Conservation (phyloP, 2,113 vertebrate genomes). For the Osmerus eperlanus region DNA sequence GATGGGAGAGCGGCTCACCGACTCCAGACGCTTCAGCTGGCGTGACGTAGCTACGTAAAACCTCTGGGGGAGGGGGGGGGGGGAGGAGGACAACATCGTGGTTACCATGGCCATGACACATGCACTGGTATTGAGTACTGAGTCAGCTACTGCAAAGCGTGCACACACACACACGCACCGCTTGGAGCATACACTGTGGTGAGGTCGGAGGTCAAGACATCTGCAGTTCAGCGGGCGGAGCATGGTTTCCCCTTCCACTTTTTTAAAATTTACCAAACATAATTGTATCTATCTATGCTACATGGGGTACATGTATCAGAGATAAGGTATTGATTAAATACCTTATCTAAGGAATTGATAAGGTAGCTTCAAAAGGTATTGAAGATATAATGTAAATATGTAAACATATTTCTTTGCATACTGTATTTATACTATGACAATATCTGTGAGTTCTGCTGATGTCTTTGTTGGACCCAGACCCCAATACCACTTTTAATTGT, state of each 20-base stretch:
- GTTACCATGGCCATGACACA: slow-evolving; percentile 29
- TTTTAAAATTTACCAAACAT: too few species aligned
- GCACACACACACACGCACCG: slow-evolving; percentile 7
- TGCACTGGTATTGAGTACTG: slow-evolving; percentile 15
- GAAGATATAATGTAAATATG: too few species aligned
- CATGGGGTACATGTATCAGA: too few species aligned
- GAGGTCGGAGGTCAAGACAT: slow-evolving; percentile 47
- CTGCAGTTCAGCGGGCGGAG: slow-evolving; percentile 26
- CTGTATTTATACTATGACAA: not conserved
- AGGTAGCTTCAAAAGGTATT: too few species aligned
- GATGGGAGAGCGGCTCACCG: slow-evolving; percentile 91
- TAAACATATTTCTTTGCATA: too few species aligned
- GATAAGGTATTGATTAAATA: too few species aligned
- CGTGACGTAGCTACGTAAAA: slow-evolving; percentile 95
- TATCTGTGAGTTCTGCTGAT: slow-evolving; percentile 34
- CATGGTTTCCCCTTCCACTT: too few species aligned
- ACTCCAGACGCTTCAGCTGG: slow-evolving; percentile 95
- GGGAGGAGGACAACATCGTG: not conserved
- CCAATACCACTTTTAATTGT: too few species aligned
- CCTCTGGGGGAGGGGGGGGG: slow-evolving; percentile 69
- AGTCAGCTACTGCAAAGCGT: slow-evolving; percentile 10
- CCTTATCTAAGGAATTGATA: too few species aligned
- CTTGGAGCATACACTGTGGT: slow-evolving; percentile 22
- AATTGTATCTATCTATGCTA: too few species aligned
- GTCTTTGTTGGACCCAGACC: slow-evolving; percentile 13